Evolutionary conservation across 2,888 invertebrate species (phyloP).

Genomic region (Sarcophaga caerulescens): DNA sequence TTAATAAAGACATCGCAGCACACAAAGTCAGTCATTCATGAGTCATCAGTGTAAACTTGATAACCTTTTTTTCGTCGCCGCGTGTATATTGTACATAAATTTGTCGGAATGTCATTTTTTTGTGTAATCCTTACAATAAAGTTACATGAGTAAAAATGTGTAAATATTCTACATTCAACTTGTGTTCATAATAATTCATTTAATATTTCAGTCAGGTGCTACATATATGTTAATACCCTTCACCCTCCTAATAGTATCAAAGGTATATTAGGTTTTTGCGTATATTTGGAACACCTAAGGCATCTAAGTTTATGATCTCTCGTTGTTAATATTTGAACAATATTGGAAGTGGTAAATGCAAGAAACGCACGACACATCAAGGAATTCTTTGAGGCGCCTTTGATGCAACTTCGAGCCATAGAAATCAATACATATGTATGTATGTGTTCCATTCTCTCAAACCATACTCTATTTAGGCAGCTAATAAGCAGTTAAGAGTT

Average conservation of each 20-base stretch:
- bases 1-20: background rate
- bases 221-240: background rate
- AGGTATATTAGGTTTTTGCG: no score
- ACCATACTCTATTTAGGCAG: no score
- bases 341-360: no score
- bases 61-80: background rate
- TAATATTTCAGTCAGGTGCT: conserved; percentile 15
- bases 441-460: no score
- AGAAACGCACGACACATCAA: no score
- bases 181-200: conserved; percentile 30
- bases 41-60: background rate
- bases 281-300: no score
- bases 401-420: no score
- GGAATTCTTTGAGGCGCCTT: no score
- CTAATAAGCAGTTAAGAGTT: no score
- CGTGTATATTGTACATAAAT: background rate
- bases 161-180: conserved; percentile 27
- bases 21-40: background rate
- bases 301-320: no score
- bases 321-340: no score
- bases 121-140: background rate
- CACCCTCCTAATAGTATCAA: background rate
- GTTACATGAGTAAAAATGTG: background rate
- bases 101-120: background rate
- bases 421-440: no score